Conservation (phyloP, 2,797 vertebrate species). For the Microctenopoma steveboyesi region DNA sequence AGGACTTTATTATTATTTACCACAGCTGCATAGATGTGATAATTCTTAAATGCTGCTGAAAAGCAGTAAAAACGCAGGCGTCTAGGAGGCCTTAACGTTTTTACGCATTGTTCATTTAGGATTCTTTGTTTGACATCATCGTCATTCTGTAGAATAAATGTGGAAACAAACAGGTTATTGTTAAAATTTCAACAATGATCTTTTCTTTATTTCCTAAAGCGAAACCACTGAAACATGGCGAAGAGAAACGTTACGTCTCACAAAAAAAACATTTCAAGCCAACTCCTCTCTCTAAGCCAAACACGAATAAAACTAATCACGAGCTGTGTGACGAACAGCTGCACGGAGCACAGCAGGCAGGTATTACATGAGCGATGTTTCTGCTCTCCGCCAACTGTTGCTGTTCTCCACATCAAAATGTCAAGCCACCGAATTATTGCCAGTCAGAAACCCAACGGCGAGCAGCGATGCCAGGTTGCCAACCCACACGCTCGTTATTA, state of each 20-base stretch:
- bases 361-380: not conserved
- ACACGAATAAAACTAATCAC: no score
- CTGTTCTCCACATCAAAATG: conserved; percentile 18
- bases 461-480: conserved; percentile 31
- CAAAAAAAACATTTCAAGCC: no score
- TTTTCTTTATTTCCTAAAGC: no score
- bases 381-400: not conserved
- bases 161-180: no score
- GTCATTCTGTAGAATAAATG: not conserved
- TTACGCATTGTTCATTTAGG: no score
- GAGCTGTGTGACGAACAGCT: not conserved
- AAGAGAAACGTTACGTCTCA: no score
- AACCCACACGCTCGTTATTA: conserved; percentile 60
- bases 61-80: not conserved
- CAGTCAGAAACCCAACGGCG: conserved; percentile 7
- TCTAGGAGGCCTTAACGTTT: no score
- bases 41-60: conserved; percentile 4
- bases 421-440: conserved; percentile 41
- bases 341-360: not conserved
- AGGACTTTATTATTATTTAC: conserved; percentile 14
- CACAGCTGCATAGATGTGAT: conserved; percentile 4
- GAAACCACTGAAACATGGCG: no score
- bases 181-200: no score
- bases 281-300: no score
- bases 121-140: not conserved